A percentile compares a stretch with the other conserved stretches of the same genome.
Evolutionary conservation across 2,888 invertebrate species (phyloP).

Genomic region (Euspilapteryx auroguttella): DNA sequence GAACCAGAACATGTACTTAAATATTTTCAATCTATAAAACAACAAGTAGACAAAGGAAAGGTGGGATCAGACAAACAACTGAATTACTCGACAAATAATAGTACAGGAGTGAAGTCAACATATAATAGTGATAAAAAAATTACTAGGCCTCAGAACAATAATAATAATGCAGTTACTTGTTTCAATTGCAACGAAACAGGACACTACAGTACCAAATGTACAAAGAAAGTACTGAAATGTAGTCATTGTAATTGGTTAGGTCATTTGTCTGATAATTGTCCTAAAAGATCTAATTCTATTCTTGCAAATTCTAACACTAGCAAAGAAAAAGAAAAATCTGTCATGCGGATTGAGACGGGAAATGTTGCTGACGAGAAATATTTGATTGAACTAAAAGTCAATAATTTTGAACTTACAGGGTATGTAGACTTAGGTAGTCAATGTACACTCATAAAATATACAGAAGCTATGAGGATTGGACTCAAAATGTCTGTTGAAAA

Average conservation of each 20-base stretch:
- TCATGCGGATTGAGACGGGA: background rate
- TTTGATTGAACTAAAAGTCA: background rate
- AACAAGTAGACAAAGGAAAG: background rate
- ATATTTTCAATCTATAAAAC: conserved; percentile 2
- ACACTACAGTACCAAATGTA: background rate
- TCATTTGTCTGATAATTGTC: background rate
- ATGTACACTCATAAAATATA: background rate
- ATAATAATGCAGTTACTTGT: background rate
- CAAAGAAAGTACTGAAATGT: background rate
- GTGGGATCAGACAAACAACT: background rate
- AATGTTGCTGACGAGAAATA: background rate
- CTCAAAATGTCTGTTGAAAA: background rate
- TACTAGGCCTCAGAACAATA: background rate
- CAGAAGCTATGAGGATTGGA: background rate
- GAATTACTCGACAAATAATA: background rate
- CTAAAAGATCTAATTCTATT: no score
- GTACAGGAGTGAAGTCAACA: no score
- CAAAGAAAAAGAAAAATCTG: background rate
- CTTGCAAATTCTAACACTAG: background rate
- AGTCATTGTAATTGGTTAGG: background rate
- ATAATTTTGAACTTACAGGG: background rate
- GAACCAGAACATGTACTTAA: conserved; percentile 2
- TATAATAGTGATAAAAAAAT: background rate
- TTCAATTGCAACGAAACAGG: background rate
- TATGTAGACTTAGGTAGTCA: conserved; percentile 1